Evolutionary conservation across 2,797 vertebrate species (phyloP).

Genomic region (Tamandua tetradactyla): DNA sequence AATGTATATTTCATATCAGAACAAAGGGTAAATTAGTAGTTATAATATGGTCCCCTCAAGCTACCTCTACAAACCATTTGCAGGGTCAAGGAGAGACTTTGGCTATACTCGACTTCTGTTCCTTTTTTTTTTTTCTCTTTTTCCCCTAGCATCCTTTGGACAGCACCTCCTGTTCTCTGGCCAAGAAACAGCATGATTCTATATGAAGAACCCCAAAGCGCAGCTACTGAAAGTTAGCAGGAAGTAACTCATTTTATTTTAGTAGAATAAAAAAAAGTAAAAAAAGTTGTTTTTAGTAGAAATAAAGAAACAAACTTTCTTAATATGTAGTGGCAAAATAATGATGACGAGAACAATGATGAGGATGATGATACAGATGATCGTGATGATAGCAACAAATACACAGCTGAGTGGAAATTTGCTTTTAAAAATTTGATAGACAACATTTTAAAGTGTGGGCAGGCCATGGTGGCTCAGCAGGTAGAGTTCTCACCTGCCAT

Average conservation of each 20-base stretch:
- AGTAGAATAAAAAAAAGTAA: too few species aligned
- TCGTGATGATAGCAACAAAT: background rate
- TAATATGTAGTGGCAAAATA: background rate
- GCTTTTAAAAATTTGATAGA: background rate
- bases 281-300: background rate
- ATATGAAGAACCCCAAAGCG: background rate
- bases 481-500: too few species aligned
- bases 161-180: background rate
- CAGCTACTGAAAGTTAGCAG: background rate
- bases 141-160: background rate
- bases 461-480: too few species aligned
- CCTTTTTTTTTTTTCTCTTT: too few species aligned
- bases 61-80: background rate
- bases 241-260: background rate
- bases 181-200: background rate
- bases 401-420: background rate
- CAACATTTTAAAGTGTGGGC: background rate
- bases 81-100: background rate
- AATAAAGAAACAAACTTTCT: background rate
- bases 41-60: background rate
- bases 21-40: background rate
- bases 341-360: background rate
- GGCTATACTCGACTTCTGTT: background rate
- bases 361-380: background rate
- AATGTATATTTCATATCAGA: background rate